A percentile compares a stretch with the other conserved stretches of the same genome.
These are phyloP conservation scores for Melipona beecheii DNA, from an alignment of 2,888 invertebrate genomes.

Conservation along the genomic window DNA sequence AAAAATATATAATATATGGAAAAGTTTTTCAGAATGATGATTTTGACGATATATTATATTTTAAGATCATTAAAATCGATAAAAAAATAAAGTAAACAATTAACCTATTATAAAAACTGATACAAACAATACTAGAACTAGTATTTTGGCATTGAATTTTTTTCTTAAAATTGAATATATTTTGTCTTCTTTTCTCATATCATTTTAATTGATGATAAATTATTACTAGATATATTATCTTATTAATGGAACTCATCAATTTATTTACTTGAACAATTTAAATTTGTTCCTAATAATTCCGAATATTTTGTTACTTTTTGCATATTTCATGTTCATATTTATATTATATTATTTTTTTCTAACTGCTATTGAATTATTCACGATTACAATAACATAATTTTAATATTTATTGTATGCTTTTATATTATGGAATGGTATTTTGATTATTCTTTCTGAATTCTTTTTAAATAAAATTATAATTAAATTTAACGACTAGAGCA, in stretches of 20 bases:
- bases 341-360: no score
- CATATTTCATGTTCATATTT: no score
- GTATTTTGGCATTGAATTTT: background rate
- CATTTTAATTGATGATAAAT: background rate
- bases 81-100: no score
- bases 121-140: no score
- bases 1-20: no score
- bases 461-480: background rate
- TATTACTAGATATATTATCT: background rate
- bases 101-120: no score
- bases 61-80: no score
- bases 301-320: background rate
- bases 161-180: no score
- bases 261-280: background rate
- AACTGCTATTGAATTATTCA: background rate
- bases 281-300: background rate
- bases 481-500: background rate
- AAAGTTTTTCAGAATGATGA: no score
- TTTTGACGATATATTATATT: no score
- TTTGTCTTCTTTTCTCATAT: background rate
- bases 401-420: background rate
- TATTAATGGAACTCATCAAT: background rate
- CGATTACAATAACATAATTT: background rate
- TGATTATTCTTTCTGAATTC: background rate
- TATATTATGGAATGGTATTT: background rate